These are phyloP conservation scores for Ceratosolen fusciceps DNA, from an alignment of 1,140 invertebrate genomes.

Conservation along the genomic window DNA sequence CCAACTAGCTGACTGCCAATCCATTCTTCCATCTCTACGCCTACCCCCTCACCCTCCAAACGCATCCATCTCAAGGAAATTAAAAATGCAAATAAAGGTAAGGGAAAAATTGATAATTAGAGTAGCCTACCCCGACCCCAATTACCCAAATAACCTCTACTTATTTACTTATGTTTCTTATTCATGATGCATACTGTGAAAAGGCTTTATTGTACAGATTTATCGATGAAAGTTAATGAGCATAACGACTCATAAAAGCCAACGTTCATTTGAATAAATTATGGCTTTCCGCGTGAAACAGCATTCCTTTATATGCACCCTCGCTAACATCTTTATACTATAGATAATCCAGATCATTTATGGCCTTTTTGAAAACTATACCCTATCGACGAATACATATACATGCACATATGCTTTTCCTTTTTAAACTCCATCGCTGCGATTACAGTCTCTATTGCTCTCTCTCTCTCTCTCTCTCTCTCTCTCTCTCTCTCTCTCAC, in stretches of 20 bases:
- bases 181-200: background rate
- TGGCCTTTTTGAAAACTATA: too few species aligned
- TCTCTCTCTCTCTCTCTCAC: too few species aligned
- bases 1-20: background rate
- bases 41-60: background rate
- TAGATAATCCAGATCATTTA: too few species aligned
- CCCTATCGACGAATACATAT: too few species aligned
- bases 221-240: background rate
- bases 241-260: background rate
- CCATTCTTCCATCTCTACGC: background rate
- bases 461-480: too few species aligned
- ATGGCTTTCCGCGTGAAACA: background rate
- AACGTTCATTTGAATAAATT: background rate
- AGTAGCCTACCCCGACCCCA: background rate
- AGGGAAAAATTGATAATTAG: slow-evolving; percentile 18
- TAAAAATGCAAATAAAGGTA: slow-evolving; percentile 11
- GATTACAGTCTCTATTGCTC: too few species aligned
- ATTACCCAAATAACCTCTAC: too few species aligned
- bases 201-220: slow-evolving; percentile 8
- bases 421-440: too few species aligned
- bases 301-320: background rate
- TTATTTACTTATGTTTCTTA: slow-evolving; percentile 1
- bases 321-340: too few species aligned
- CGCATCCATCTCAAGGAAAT: background rate
- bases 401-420: too few species aligned